phyloP scores from a whole-genome alignment of 2,113 vertebrate genomes.

The Poeciliopsis prolifica region DNA sequence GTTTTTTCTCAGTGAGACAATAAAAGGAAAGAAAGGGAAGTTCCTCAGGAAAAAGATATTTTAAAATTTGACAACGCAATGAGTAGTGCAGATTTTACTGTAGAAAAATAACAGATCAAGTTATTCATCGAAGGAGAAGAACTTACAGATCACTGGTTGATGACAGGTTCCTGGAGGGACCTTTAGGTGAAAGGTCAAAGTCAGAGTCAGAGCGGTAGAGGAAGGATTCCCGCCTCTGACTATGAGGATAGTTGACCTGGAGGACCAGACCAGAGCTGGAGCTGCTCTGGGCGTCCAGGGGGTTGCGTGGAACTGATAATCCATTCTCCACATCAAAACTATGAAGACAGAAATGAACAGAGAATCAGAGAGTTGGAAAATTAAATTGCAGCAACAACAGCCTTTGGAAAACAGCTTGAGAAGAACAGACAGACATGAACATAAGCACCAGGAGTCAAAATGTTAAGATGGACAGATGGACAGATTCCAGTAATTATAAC shows the following conservation, averaged over 20 bases:
- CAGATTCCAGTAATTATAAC: too few relatives aligned
- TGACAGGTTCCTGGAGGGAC: constrained; percentile 89
- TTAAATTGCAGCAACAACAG: not conserved
- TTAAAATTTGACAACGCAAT: not conserved
- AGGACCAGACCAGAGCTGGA: constrained; percentile 82
- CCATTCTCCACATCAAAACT: constrained; percentile 96
- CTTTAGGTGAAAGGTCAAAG: constrained; percentile 90
- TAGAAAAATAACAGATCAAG: not conserved
- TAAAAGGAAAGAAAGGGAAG: not conserved
- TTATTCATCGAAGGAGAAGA: not conserved
- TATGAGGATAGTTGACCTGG: constrained; percentile 84
- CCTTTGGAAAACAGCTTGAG: constrained; percentile 2
- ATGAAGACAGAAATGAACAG: constrained; percentile 7
- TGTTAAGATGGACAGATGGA: too few relatives aligned
- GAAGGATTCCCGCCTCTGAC: constrained; percentile 91
- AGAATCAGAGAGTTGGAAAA: not conserved
- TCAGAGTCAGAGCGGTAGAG: constrained; percentile 94
- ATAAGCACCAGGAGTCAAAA: not conserved
- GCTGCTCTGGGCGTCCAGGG: constrained; percentile 84
- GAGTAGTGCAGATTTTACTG: not conserved
- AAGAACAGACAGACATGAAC: constrained; percentile 20
- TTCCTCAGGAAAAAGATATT: too few relatives aligned
- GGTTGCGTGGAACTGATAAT: constrained; percentile 75
- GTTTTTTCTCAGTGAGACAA: not conserved
- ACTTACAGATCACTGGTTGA: constrained; percentile 91